These are phyloP conservation scores for Epizoanthus illoricatus DNA, from an alignment of 92 coral and sea anemone genomes.

Conservation along the genomic window DNA sequence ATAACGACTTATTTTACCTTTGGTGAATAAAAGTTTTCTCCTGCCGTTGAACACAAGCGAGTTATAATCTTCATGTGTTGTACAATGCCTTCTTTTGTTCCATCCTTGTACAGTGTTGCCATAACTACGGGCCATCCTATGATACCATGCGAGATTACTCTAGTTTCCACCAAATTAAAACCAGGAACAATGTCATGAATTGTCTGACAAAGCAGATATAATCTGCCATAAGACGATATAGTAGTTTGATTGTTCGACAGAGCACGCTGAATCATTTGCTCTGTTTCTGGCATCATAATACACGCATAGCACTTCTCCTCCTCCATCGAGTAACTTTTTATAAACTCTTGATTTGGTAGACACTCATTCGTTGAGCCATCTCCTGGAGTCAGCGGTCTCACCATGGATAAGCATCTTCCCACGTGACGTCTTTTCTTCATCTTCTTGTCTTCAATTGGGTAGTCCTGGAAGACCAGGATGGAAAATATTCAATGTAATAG, in stretches of 20 bases:
- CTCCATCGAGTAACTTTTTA: slow-evolving; percentile 67
- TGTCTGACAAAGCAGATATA: slow-evolving; percentile 89
- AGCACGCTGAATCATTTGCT: slow-evolving; percentile 65
- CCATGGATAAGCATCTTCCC: slow-evolving; percentile 8
- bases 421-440: slow-evolving; percentile 26
- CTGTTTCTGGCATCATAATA: slow-evolving; percentile 77
- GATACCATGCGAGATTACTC: slow-evolving; percentile 81
- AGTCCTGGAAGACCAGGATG: slow-evolving; percentile 3
- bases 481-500: neutral
- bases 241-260: slow-evolving; percentile 62
- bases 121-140: slow-evolving; percentile 94
- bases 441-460: slow-evolving; percentile 7
- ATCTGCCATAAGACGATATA: slow-evolving; percentile 71
- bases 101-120: slow-evolving; percentile 86
- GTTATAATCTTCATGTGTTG: slow-evolving; percentile 93
- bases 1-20: slow-evolving; percentile 55
- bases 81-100: slow-evolving; percentile 84
- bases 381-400: slow-evolving; percentile 18
- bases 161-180: slow-evolving; percentile 85
- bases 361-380: neutral
- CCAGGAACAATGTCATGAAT: slow-evolving; percentile 82
- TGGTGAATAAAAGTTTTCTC: slow-evolving; percentile 86
- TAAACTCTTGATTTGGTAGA: slow-evolving; percentile 26
- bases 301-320: slow-evolving; percentile 71
- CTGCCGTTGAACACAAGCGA: slow-evolving; percentile 83